phyloP scores from a whole-genome alignment of 2,888 invertebrate genomes.

The Eretmocerus hayati region DNA sequence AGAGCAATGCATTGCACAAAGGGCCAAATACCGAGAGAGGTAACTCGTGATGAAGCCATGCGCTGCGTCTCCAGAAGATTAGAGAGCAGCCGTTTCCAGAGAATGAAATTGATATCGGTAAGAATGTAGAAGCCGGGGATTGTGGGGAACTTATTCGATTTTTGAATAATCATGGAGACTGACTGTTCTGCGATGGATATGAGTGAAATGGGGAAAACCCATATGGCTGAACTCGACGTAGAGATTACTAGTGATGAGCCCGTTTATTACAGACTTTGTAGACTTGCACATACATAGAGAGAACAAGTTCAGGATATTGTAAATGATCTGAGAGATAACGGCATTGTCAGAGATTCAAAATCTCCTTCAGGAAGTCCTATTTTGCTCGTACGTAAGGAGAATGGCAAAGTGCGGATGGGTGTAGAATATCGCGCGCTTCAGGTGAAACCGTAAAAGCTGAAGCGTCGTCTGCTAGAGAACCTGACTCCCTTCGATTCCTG shows the following conservation, averaged over 20 bases:
- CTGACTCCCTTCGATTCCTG: too few species aligned
- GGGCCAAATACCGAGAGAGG: background rate
- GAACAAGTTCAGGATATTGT: slow-evolving; percentile 22
- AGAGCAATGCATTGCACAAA: background rate
- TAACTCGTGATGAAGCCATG: background rate
- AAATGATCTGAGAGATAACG: slow-evolving; percentile 19
- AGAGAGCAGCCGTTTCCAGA: background rate
- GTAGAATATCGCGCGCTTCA: slow-evolving; percentile 3
- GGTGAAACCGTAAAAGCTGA: too few species aligned
- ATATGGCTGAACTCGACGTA: slow-evolving; percentile 22
- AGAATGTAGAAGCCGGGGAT: background rate
- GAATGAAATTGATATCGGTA: background rate
- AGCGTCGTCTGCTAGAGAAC: too few species aligned
- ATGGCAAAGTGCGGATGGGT: background rate
- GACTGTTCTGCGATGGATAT: background rate
- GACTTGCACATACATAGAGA: slow-evolving; percentile 21
- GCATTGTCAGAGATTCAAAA: slow-evolving; percentile 22
- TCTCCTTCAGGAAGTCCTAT: slow-evolving; percentile 28
- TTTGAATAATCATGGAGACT: background rate
- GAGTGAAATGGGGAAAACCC: slow-evolving; percentile 1
- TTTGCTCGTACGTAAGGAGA: slow-evolving; percentile 24
- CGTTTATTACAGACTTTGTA: slow-evolving; percentile 22
- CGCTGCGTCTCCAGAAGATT: background rate
- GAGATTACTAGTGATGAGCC: slow-evolving; percentile 18
- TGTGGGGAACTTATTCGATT: background rate